These are phyloP conservation scores for Malaclemys terrapin DNA, from an alignment of 2,113 vertebrate species.

Conservation along the genomic window DNA sequence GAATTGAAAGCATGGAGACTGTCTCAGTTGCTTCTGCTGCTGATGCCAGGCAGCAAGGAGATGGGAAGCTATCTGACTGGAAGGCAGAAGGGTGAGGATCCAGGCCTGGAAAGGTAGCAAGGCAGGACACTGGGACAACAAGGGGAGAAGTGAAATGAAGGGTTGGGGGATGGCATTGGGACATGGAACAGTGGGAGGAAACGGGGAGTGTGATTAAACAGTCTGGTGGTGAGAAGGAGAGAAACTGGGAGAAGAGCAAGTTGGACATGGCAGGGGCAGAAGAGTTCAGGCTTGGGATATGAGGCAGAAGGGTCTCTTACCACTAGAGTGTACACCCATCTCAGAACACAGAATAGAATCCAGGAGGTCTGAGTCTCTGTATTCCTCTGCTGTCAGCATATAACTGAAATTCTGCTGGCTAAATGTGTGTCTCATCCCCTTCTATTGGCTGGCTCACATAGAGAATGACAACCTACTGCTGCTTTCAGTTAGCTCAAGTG, in stretches of 20 bases:
- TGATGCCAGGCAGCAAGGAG: background rate
- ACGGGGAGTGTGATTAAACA: background rate
- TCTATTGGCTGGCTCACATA: background rate
- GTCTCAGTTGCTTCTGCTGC: background rate
- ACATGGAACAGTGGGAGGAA: background rate
- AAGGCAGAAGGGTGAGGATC: background rate
- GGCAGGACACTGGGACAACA: background rate
- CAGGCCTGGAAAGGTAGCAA: background rate
- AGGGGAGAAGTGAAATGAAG: background rate
- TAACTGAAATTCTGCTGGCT: background rate
- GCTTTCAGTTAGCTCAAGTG: background rate
- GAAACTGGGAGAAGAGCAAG: background rate
- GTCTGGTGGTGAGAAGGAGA: background rate
- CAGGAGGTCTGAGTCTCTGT: background rate
- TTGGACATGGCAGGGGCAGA: background rate
- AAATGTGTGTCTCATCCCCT: background rate
- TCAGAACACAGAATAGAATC: background rate
- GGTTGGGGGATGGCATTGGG: background rate
- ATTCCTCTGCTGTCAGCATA: background rate
- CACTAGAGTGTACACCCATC: background rate
- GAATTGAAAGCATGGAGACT: background rate
- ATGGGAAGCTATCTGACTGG: background rate
- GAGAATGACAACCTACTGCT: background rate
- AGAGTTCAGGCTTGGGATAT: background rate
- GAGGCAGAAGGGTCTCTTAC: background rate